Base-by-base conservation (phyloP, 2,888 invertebrate species). In the Scaptomyza cyrtandrae region DNA sequence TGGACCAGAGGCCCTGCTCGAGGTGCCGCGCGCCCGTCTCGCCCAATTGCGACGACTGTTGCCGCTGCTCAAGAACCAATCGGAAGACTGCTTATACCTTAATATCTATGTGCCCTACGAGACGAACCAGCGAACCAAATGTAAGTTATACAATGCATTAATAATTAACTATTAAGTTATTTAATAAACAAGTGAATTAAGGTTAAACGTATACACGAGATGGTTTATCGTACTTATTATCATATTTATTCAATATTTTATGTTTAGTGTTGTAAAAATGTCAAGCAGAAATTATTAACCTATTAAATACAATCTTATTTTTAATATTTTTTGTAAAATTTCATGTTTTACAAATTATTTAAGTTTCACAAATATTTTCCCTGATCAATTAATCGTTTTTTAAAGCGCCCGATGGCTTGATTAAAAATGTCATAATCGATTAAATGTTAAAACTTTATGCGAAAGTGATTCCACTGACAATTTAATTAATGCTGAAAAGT, bases 31-130 rank as follows among this genome's bases (percentile, higher is more conserved):
- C 67, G 96, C 96, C 53, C 94, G 98, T 57, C 95, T 97, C 75
- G 95, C 96, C 24, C 96, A 98, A 92, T 94, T 98, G 69, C 96
- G 97, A 90, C 95, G 96, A 74, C 93, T 99, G 81, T 93, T 96
- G 85, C 97, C 97, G 16, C 93, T 97, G 80, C 94, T 99, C 66
- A 95, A 95, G 89, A 97, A 98, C 92, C 98, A 99, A 93, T 97
- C 97, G 92, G 99, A 99, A 93, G 99, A 99, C 94, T 99, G 99
- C 92, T 95, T 99, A 87, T 98, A 98, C 92, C 95, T 99, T 91
- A 99, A 99, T 93, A 95, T 99, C 83, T 99, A 98, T 93, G 97
- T 98, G 77, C 99, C 99, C 74, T 86, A 85, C 94, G 96, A 86
- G 65, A 79, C 75, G 72, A 33, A 10, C 33, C 85, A 80, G 44